phyloP scores from a whole-genome alignment of 37 sponge, comb jelly and placozoan genomes.

The Beroe ovata region DNA sequence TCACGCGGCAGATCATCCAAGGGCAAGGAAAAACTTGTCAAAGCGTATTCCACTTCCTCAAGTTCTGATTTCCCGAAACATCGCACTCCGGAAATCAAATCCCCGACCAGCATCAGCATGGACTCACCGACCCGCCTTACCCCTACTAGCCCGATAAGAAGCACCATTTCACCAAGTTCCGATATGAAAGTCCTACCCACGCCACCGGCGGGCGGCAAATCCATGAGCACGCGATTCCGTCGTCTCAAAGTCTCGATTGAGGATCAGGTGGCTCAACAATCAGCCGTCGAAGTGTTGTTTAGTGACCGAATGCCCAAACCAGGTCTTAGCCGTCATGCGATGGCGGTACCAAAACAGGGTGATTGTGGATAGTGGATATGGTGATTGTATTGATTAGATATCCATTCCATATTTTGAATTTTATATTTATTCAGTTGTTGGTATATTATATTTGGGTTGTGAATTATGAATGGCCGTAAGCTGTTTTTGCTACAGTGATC shows the following conservation, averaged over 20 bases:
- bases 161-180: background rate
- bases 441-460: background rate
- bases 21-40: slow-evolving; percentile 7
- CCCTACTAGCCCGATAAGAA: background rate
- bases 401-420: background rate
- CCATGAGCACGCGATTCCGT: slow-evolving; percentile 25
- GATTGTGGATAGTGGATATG: background rate
- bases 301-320: slow-evolving; percentile 64
- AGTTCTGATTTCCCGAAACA: slow-evolving; percentile 30
- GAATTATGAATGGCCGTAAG: background rate
- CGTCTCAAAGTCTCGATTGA: slow-evolving; percentile 33
- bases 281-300: slow-evolving; percentile 4
- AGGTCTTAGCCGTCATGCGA: slow-evolving; percentile 10
- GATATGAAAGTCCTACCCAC: slow-evolving; percentile 3
- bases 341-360: background rate
- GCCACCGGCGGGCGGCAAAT: background rate
- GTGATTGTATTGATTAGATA: background rate
- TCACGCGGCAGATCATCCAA: background rate
- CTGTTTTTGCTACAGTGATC: background rate
- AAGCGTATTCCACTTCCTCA: background rate
- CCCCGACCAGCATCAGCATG: background rate
- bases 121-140: background rate
- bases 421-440: background rate
- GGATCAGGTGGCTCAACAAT: slow-evolving; percentile 29
- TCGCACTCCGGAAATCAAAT: background rate